Conservation (phyloP, 2,113 vertebrate species). For the Prunella himalayana region DNA sequence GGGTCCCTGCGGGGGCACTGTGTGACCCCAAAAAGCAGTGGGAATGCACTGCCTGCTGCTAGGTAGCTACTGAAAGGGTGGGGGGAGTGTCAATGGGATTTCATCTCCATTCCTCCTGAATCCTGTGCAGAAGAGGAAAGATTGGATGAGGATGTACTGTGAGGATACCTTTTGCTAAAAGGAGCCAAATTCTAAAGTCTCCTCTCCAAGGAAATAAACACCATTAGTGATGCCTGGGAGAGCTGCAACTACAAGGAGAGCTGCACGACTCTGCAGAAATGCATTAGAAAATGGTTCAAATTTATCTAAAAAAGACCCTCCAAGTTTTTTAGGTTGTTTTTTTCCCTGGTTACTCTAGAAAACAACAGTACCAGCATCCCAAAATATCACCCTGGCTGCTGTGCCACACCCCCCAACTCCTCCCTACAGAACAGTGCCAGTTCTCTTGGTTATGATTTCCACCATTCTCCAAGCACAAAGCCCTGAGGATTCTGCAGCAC, state of each 20-base stretch:
- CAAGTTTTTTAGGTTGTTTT: background rate
- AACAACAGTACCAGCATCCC: background rate
- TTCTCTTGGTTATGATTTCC: background rate
- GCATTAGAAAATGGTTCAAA: background rate
- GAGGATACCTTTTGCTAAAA: background rate
- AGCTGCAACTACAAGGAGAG: background rate
- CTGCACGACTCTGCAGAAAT: background rate
- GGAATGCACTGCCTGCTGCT: background rate
- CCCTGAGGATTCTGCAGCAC: background rate
- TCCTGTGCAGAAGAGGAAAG: background rate
- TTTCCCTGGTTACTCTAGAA: background rate
- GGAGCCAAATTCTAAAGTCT: background rate
- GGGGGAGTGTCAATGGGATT: background rate
- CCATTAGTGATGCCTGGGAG: background rate
- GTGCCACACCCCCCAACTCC: accelerated
- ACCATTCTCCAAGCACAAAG: background rate
- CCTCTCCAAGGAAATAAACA: background rate
- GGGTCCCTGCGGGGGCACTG: accelerated
- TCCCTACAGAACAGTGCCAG: accelerated
- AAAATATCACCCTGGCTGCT: background rate
- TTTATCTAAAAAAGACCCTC: background rate
- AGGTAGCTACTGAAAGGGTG: background rate
- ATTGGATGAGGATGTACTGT: accelerated
- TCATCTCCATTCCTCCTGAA: background rate
- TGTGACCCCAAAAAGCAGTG: background rate